Base-by-base conservation (phyloP, 2,888 invertebrate species). In the Trichopoda pennipes region DNA sequence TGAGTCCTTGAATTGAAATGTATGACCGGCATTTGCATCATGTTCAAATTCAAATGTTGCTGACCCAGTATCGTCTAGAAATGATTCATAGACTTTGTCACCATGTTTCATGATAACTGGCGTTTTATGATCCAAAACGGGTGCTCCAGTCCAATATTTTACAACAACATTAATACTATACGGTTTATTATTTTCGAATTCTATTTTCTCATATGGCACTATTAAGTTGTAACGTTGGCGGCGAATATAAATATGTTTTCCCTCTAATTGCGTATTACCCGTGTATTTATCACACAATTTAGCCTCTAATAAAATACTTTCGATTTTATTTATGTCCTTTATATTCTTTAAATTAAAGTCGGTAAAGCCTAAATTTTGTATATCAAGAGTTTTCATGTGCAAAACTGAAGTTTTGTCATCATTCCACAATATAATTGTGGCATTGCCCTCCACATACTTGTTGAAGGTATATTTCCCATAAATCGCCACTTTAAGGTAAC, bases 201-300 rank as follows among this genome's bases (percentile, higher is more conserved):
- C 55, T n/a, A 80, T 63, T 16, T 44, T 23, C 10, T 56, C 32
- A 2, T n/a, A 1, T 8, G 58, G 38, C 7, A 74, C n/a, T 9
- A 10, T 14, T 10, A 80, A 21, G 7, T 55, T 7, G 56, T 80
- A 80, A 1, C 21, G 68, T 14, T 74, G 61, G 0, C 16, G 21
- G 6, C 12, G 17, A 17, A 80, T 12, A 12, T 1, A 3, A 0
- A 80, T 49, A 93, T 2, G 94, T 92, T 0, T 95, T 93, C 17
- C 12, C 10, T 95, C 94, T 88, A 96, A 97, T 88, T 97, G 96
- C 84, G 95, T 94, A 80, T 96, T 93, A 7, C 90, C 91, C 19
- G 98, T 98, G 84, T 97, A 92, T 70, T 94, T 94, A 92, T 99
- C 99, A 89, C 97, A 97, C 6, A 99, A 94, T 14, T 95, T 94